Conservation (phyloP, 1,140 invertebrate genomes). For the Ridgeia piscesae region DNA sequence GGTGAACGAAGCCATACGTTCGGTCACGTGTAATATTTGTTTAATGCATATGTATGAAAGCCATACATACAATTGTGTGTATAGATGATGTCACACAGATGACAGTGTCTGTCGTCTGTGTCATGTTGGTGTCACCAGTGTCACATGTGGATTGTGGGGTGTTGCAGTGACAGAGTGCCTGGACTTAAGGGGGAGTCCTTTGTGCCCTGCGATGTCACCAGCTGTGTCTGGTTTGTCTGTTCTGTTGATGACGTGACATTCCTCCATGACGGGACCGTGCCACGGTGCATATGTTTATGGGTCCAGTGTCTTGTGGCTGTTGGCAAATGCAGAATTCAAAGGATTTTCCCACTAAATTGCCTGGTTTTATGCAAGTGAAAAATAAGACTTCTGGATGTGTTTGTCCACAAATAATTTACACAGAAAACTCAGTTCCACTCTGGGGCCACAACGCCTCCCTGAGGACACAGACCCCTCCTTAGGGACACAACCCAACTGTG, state of each 20-base stretch:
- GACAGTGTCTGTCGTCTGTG: background rate
- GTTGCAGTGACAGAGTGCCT: background rate
- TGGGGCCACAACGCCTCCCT: no score
- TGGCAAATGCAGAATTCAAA: background rate
- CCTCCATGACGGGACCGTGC: background rate
- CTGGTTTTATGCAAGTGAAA: background rate
- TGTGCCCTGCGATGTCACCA: background rate
- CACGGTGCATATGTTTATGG: background rate
- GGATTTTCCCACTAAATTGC: background rate
- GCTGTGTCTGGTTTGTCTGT: background rate
- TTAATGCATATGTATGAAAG: background rate
- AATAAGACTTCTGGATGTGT: background rate
- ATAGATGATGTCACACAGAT: background rate
- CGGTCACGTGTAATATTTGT: background rate
- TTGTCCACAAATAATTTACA: background rate
- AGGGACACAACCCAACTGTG: no score
- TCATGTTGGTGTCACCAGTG: background rate
- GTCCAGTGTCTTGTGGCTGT: background rate
- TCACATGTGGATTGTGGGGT: background rate
- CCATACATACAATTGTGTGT: background rate
- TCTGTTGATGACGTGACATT: background rate
- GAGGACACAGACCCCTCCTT: no score
- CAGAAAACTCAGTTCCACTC: no score
- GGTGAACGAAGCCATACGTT: background rate
- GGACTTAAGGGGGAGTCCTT: background rate